These are phyloP conservation scores for Auanema sp. DNA, from an alignment of 2,888 invertebrate species.

Conservation along the genomic window DNA sequence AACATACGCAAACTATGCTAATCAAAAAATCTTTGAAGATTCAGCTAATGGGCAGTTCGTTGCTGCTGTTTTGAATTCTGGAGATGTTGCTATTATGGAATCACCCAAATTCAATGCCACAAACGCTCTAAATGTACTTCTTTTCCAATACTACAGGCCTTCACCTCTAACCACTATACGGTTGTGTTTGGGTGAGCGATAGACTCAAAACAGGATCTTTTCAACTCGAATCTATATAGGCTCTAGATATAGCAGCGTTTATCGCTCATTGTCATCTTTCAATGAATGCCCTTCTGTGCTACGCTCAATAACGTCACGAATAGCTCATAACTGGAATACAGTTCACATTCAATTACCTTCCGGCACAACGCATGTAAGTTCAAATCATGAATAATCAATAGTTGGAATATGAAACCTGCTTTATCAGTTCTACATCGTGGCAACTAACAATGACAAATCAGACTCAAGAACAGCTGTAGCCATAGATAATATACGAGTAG, in stretches of 20 bases:
- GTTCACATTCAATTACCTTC: slow-evolving; percentile 61
- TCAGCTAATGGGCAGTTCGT: slow-evolving; percentile 60
- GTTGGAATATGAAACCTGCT: neutral
- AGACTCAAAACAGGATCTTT: neutral
- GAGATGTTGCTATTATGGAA: slow-evolving; percentile 61
- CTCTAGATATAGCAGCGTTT: slow-evolving; percentile 54
- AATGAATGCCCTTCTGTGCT: slow-evolving; percentile 60
- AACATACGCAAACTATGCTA: neutral
- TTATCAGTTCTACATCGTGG: slow-evolving; percentile 60
- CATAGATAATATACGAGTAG: slow-evolving; percentile 61
- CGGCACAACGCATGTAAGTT: slow-evolving; percentile 58
- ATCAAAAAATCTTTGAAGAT: slow-evolving; percentile 19
- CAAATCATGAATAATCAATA: neutral
- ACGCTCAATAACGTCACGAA: slow-evolving; percentile 56
- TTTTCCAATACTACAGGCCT: slow-evolving; percentile 60
- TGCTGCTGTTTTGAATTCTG: slow-evolving; percentile 57
- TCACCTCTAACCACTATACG: slow-evolving; percentile 58
- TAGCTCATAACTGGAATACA: slow-evolving; percentile 60
- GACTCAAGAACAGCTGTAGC: slow-evolving; percentile 55
- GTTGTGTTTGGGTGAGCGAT: slow-evolving; percentile 37
- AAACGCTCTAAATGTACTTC: slow-evolving; percentile 56
- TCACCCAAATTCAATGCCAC: slow-evolving; percentile 60
- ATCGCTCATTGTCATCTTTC: slow-evolving; percentile 54
- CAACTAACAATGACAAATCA: slow-evolving; percentile 55
- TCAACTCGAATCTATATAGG: slow-evolving; percentile 20